A percentile compares a stretch with the other conserved stretches of the same genome.
phyloP scores from a whole-genome alignment of 2,113 vertebrate genomes.

The Oreamnos americanus region DNA sequence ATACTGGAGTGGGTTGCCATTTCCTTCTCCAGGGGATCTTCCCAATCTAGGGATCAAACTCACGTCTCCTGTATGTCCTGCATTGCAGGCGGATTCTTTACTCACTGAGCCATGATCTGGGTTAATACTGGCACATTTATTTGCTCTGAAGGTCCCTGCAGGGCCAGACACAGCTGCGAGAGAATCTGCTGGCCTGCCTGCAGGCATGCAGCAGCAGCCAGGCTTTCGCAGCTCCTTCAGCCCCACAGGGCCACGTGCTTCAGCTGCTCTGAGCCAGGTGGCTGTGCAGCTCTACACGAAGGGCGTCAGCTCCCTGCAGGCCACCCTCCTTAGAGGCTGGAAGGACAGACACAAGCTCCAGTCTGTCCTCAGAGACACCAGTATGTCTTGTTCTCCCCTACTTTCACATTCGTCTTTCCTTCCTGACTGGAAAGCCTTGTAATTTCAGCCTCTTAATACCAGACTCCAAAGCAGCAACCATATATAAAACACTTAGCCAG shows the following conservation, averaged over 20 bases:
- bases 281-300: not conserved
- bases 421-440: not conserved
- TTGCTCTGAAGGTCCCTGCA: not conserved
- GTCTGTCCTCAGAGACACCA: not conserved
- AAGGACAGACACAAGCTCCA: too few relatives aligned
- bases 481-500: not conserved
- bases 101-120: not conserved
- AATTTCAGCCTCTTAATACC: not conserved
- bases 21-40: not conserved
- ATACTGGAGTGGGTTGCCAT: not conserved
- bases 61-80: not conserved
- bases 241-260: not conserved
- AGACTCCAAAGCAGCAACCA: not conserved
- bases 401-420: not conserved
- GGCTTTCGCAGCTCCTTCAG: not conserved
- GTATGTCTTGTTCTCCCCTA: not conserved
- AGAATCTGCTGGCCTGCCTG: not conserved
- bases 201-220: not conserved
- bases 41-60: not conserved
- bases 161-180: not conserved
- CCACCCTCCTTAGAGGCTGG: not conserved
- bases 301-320: not conserved
- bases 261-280: not conserved
- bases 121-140: not conserved
- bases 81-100: not conserved